Base-by-base conservation (phyloP, 2,113 vertebrate genomes). In the Anarrhichthys ocellatus region DNA sequence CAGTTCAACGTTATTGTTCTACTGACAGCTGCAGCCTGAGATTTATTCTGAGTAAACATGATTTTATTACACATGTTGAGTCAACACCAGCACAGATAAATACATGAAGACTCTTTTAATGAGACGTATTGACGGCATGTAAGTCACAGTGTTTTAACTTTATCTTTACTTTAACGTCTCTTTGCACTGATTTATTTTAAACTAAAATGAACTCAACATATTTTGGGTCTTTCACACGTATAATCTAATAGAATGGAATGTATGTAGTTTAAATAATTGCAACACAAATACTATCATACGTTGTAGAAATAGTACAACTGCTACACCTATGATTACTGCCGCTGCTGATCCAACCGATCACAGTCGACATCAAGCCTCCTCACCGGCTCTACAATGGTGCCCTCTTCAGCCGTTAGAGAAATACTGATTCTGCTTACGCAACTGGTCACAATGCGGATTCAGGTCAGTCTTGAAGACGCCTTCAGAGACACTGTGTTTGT, bases 361-460 rank as follows among this genome's bases (percentile, higher is more conserved):
- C 14, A 44, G 24, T 32, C 38, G 40, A 42, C 18, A 44, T 54
- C 52, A 67, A 29, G 22, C n/a, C 18, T 1, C 9, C 32, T 67
- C 50, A 72, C 32, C 15, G 18, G 69, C 88, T 85, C 66, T 85
- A 58, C 87, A 83, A 82, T 89, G 72, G 87, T 83, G 92, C 93
- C 93, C 86, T 78, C 92, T 89, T 54, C 46, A 93, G 92, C 50
- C 62, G 46, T 50, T 20, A 42, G 22, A 79, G 64, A 82, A 48
- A 91, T 75, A 67, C 75, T 52, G 61, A 58, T 24, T 61, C 11
- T 38, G 17, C 38, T 73, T 18, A 18, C 58, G 17, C 15, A 76
- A 7, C 54, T 7, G 17, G 76, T 56, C 29, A 73, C 5, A 54
- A 54, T 70, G 67, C 29, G 61, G 44, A 73, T 27, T 75, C 40